A percentile compares a stretch with the other conserved stretches of the same genome.
Conservation (phyloP, 2,113 vertebrate species). For the Erinaceus europaeus region DNA sequence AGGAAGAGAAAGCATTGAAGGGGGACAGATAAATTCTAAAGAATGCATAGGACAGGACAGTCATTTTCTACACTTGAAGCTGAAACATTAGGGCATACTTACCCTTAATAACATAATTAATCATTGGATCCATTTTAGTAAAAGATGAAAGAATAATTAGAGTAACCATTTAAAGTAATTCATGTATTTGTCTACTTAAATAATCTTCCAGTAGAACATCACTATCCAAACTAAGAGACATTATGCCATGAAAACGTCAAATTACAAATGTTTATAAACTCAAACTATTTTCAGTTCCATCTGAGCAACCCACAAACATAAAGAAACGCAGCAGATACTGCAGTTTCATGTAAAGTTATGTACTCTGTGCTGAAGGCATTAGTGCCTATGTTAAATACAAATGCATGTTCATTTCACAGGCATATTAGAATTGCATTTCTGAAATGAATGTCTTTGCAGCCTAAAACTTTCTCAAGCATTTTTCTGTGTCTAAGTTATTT, state of each 20-base stretch:
- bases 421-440: conserved; percentile 23
- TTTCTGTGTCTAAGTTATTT: background rate
- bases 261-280: conserved; percentile 39
- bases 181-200: conserved; percentile 21
- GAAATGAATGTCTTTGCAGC: background rate
- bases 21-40: background rate
- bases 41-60: background rate
- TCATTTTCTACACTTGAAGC: background rate
- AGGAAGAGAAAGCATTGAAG: background rate
- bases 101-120: conserved; percentile 1
- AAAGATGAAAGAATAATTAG: conserved; percentile 21
- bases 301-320: background rate
- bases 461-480: background rate
- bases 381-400: conserved; percentile 17
- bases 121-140: background rate
- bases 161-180: conserved; percentile 11
- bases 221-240: background rate
- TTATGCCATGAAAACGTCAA: conserved; percentile 6
- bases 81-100: background rate
- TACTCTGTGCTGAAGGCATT: conserved; percentile 19
- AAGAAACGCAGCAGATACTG: conserved; percentile 1
- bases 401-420: background rate
- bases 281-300: conserved; percentile 39
- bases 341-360: background rate
- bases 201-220: background rate